Percentiles rank a stretch among this genome's conserved stretches.
Conservation (phyloP, 1,140 invertebrate genomes). For the Babylonia areolata region DNA sequence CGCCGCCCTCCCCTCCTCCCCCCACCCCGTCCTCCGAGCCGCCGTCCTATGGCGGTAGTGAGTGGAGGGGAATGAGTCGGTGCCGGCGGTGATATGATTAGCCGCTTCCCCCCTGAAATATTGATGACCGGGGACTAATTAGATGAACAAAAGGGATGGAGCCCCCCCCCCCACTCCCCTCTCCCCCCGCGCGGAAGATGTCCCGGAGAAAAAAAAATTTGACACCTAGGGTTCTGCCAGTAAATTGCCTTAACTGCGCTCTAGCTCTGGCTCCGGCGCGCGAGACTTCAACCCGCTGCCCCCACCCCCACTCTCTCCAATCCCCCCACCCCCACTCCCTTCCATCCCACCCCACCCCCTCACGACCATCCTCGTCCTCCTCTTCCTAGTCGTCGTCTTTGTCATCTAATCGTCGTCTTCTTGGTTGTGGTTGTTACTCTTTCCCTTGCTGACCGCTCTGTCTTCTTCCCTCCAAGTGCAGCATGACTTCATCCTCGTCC, state of each 20-base stretch:
- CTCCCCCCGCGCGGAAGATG: background rate
- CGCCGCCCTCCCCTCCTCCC: background rate
- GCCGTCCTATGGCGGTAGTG: background rate
- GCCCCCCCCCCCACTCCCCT: too few species aligned
- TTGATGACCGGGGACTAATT: conserved; percentile 25
- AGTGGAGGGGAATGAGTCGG: conserved; percentile 1
- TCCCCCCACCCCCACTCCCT: background rate
- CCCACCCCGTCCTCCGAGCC: background rate
- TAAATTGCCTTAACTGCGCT: conserved; percentile 34
- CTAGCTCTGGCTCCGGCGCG: background rate
- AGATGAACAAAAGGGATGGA: conserved; percentile 5
- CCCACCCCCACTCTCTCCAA: background rate
- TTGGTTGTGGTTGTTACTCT: background rate
- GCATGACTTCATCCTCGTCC: too few species aligned
- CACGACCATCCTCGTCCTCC: background rate
- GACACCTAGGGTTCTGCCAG: conserved; percentile 21
- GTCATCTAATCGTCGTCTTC: too few species aligned
- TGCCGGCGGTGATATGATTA: conserved; percentile 32
- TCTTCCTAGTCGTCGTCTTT: background rate
- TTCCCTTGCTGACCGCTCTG: background rate
- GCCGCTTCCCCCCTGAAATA: conserved; percentile 31
- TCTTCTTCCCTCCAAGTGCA: background rate
- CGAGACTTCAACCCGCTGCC: background rate
- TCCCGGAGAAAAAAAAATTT: conserved; percentile 9
- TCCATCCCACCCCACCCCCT: background rate